Evolutionary conservation across 1,140 invertebrate species (phyloP).

Genomic region (Rhizoglyphus robini): DNA sequence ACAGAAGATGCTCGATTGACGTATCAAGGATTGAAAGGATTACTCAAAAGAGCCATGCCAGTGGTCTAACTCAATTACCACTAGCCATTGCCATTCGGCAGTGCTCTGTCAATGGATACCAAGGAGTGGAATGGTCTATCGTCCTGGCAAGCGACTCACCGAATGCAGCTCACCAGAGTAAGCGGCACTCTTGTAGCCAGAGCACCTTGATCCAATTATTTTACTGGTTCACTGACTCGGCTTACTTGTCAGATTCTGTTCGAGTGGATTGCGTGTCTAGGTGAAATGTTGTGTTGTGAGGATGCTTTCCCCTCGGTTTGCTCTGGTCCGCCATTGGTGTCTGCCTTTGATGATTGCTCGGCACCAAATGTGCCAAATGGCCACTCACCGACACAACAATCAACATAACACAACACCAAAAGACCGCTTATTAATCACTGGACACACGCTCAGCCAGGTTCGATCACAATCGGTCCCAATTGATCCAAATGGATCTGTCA

Average conservation of each 20-base stretch:
- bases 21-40: too few species aligned
- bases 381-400: slow-evolving; percentile 1
- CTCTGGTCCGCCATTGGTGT: neutral
- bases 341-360: neutral
- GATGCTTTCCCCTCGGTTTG: neutral
- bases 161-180: too few species aligned
- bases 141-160: too few species aligned
- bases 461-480: neutral
- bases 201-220: neutral
- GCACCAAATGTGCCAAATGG: slow-evolving; percentile 17
- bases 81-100: too few species aligned
- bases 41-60: too few species aligned
- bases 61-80: too few species aligned
- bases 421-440: slow-evolving; percentile 1
- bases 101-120: too few species aligned
- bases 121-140: too few species aligned
- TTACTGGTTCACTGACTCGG: neutral
- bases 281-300: neutral
- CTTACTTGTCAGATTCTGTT: neutral
- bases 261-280: neutral
- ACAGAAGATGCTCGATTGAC: too few species aligned
- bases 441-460: neutral
- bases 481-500: slow-evolving; percentile 13
- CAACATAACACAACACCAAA: neutral
- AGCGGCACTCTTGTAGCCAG: too few species aligned